Evolutionary conservation across 2,113 vertebrate species (phyloP), one percentile per base, ranked within the genome.

Genomic region (Cottus gobio): DNA sequence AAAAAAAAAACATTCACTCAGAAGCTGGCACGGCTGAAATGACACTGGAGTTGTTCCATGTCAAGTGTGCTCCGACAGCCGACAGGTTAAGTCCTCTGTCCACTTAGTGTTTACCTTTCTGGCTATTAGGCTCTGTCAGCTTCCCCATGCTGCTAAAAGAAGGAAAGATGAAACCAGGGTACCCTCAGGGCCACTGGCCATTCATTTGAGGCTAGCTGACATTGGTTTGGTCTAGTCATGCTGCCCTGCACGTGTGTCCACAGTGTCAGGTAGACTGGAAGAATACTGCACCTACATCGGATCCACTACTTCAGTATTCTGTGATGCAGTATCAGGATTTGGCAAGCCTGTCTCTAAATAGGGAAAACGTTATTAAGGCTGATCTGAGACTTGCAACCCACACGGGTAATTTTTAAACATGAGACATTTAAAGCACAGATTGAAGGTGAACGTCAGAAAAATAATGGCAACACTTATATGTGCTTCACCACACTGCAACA

Each of bases 151-250:
- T 50, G 63, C 60, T 36, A 67, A 24, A 65, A 46, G 7, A n/a
- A 68, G 30, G 76, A 58, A 80, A 71, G 57, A 74, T 65, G 62
- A 86, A 79, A 82, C 77, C 69, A 20, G 34, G 26, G 22, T 34
- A 63, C 16, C 52, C 60, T 71, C 2, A 16, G 65, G 48, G 39
- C 36, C 26, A 52, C 58, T 16, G 78, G 64, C 66, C 69, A 37
- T 56, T 69, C 44, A 56, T 58, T 36, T 74, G 37, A 79, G 65
- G 57, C 37, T 4, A 36, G 44, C 67, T 71, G 63, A 89, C 82
- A 78, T 58, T 46, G 7, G 63, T 56, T 30, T 69, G 56, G 67
- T 77, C 30, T 48, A 2, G 69, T 56, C 69, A 68, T 37, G 42
- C 46, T 34, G 48, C 44, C 64, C 57, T 30, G 36, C 50, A 64